Evolutionary conservation across 2,888 invertebrate species (phyloP).

Genomic region (Cecidostiba fungosa): DNA sequence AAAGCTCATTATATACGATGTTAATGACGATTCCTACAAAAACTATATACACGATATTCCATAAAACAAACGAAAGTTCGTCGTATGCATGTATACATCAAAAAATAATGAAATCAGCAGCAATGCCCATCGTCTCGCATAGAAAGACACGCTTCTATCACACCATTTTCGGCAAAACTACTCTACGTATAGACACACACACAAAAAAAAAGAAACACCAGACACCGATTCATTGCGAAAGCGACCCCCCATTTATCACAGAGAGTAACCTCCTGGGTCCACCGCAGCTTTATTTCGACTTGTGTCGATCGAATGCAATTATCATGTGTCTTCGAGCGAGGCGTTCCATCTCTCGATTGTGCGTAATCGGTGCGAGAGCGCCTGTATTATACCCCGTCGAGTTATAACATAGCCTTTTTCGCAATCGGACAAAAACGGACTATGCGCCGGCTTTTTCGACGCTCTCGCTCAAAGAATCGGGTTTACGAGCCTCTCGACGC

Average conservation of each 20-base stretch:
- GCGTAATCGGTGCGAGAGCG: background rate
- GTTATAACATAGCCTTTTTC: background rate
- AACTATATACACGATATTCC: no score
- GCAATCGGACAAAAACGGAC: slow-evolving; percentile 23
- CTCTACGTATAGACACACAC: no score
- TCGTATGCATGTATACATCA: no score
- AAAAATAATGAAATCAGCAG: no score
- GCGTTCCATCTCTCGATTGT: slow-evolving; percentile 29
- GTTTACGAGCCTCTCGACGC: background rate
- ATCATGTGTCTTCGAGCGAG: slow-evolving; percentile 45
- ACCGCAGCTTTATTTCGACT: background rate
- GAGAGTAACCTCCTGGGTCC: background rate
- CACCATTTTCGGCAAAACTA: background rate
- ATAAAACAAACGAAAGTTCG: no score
- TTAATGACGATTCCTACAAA: background rate
- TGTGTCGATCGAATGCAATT: background rate
- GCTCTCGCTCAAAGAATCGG: background rate
- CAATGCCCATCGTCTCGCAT: no score
- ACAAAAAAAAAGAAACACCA: background rate
- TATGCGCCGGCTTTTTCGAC: background rate
- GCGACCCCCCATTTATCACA: no score
- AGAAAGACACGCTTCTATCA: no score
- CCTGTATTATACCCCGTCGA: no score
- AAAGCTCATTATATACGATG: background rate
- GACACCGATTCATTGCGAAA: background rate